Evolutionary conservation across 2,113 vertebrate genomes (phyloP).

Genomic region (Limanda limanda): DNA sequence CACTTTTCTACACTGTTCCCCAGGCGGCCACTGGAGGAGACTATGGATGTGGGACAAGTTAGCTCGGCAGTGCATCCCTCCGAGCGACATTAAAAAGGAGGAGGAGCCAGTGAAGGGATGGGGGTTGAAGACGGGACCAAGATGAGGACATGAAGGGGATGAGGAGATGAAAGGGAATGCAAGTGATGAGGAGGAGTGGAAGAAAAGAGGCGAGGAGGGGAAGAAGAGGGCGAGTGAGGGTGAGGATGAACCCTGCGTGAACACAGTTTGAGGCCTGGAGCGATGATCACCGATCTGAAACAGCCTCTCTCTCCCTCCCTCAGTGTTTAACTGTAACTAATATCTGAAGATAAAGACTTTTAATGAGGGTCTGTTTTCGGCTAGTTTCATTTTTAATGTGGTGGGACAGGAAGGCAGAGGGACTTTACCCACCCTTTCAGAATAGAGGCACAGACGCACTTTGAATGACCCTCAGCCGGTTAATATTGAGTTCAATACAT

Average conservation of each 20-base stretch:
- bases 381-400: constrained; percentile 35
- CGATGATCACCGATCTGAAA: constrained; percentile 23
- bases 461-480: constrained; percentile 5
- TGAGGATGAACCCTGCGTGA: constrained; percentile 44
- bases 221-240: background rate
- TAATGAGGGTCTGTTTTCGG: constrained; percentile 28
- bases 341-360: constrained; percentile 43
- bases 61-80: constrained; percentile 14
- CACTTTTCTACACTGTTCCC: background rate
- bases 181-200: constrained; percentile 20
- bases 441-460: constrained; percentile 17
- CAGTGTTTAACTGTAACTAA: constrained; percentile 47
- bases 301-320: constrained; percentile 25
- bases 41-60: constrained; percentile 13
- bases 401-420: constrained; percentile 21
- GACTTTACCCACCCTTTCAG: background rate
- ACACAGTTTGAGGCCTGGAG: constrained; percentile 30
- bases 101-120: background rate
- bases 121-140: constrained; percentile 11
- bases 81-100: constrained; percentile 25
- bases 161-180: constrained; percentile 23
- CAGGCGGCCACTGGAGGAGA: constrained; percentile 4
- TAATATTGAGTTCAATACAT: constrained; percentile 8
- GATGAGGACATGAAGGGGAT: constrained; percentile 1
- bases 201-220: background rate